These are phyloP conservation scores for Himalopsyche japonica DNA, from an alignment of 2,888 invertebrate species.

Conservation along the genomic window DNA sequence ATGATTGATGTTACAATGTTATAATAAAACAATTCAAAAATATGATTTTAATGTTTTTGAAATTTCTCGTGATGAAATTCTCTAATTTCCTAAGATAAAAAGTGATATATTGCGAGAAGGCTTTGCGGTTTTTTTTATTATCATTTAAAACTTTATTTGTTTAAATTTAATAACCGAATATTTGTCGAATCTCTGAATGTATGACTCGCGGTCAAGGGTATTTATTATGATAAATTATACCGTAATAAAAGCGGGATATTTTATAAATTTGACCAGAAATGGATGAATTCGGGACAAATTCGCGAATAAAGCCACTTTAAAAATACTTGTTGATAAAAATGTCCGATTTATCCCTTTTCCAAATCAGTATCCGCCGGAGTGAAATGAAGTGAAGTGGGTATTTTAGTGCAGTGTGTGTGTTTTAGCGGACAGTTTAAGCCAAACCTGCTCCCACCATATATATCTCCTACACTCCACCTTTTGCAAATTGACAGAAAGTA, in stretches of 20 bases:
- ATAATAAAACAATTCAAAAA: no score
- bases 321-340: slow-evolving; percentile 1
- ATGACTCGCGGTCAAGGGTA: not conserved
- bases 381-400: not conserved
- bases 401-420: not conserved
- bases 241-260: not conserved
- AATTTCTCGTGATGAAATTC: no score
- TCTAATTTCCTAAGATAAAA: no score
- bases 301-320: not conserved
- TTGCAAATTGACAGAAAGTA: not conserved
- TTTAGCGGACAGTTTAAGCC: slow-evolving; percentile 1
- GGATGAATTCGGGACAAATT: not conserved
- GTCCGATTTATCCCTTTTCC: not conserved
- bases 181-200: no score
- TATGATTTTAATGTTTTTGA: no score
- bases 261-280: not conserved
- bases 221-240: not conserved
- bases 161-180: no score
- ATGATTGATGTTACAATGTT: no score
- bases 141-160: no score
- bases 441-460: not conserved
- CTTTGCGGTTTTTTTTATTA: no score
- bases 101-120: no score
- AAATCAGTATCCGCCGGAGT: not conserved
- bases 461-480: not conserved